Percentiles rank a stretch among this genome's conserved stretches.
Evolutionary conservation across 2,797 vertebrate species (phyloP).

Genomic region (Paedocypris micromegethes): DNA sequence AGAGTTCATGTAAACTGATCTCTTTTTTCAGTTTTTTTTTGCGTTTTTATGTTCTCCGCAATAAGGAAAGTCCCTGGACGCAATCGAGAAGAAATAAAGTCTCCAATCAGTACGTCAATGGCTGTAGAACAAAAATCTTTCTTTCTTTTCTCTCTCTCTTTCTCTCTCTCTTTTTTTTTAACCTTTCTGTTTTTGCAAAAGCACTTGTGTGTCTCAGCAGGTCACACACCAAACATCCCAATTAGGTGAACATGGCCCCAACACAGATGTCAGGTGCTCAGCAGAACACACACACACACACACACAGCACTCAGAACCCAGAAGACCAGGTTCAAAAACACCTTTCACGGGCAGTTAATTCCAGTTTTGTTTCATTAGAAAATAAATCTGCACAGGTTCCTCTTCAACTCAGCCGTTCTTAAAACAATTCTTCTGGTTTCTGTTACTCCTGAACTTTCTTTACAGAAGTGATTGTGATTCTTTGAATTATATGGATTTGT

Average conservation of each 20-base stretch:
- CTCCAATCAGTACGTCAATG: conserved; percentile 34
- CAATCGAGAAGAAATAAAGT: conserved; percentile 22
- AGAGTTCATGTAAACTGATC: neutral
- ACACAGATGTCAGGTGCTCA: conserved; percentile 46
- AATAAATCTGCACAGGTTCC: too few species aligned
- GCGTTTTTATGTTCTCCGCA: neutral
- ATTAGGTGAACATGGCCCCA: conserved; percentile 41
- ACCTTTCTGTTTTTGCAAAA: conserved; percentile 5
- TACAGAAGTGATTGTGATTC: too few species aligned
- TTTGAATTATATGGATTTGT: too few species aligned
- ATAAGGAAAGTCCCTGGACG: conserved; percentile 24
- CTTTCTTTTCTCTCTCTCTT: neutral
- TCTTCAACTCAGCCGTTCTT: too few species aligned
- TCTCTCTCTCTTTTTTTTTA: too few species aligned
- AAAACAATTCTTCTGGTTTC: too few species aligned
- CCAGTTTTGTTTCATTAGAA: too few species aligned
- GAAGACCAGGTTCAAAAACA: conserved; percentile 33
- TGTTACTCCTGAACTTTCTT: too few species aligned
- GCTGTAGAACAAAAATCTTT: conserved; percentile 29
- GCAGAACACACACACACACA: conserved; percentile 38
- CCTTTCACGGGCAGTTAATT: neutral
- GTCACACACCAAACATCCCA: conserved; percentile 39
- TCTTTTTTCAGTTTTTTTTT: conserved; percentile 2
- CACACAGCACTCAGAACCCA: conserved; percentile 17
- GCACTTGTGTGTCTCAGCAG: conserved; percentile 30